phyloP scores from a whole-genome alignment of 2,113 vertebrate genomes.

The rabbit (Oryctolagus cuniculus) region mOryCun1.1 NC_091436.1:59726501-59727000 shows the following conservation, averaged over 20 bases:
- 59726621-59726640: background rate
- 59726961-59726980: rapidly evolving
- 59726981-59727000: background rate
- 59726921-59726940: background rate
- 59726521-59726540: slow-evolving; percentile 16
- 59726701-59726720: background rate
- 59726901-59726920: background rate
- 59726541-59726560: background rate
- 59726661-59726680: slow-evolving; percentile 6
- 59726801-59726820: background rate
- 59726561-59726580: background rate
- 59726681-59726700: background rate
- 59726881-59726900: background rate
- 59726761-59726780: background rate
- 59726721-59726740: background rate
- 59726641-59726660: background rate
- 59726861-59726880: background rate
- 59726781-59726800: background rate
- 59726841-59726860: background rate
- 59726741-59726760: background rate
- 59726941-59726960: background rate
- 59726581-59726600: slow-evolving; percentile 41
- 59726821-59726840: background rate
- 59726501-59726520: background rate
- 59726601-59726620: background rate